Evolutionary conservation across 2,113 vertebrate genomes (phyloP).

Genomic region (Aix galericulata): DNA sequence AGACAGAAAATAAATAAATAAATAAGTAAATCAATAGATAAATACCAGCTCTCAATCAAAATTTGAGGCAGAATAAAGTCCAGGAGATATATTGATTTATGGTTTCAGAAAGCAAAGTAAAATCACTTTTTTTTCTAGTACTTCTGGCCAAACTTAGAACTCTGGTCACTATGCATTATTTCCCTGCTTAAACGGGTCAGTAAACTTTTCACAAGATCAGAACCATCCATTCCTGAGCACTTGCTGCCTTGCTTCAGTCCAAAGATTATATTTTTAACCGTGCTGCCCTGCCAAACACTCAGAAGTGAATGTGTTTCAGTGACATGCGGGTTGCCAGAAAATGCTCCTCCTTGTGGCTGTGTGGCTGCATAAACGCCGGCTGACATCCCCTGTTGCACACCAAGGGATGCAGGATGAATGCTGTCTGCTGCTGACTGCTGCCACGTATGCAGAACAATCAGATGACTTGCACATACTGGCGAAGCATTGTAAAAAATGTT

Average conservation of each 20-base stretch:
- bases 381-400: background rate
- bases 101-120: background rate
- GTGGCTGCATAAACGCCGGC: background rate
- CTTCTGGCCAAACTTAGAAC: background rate
- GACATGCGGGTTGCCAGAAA: background rate
- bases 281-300: background rate
- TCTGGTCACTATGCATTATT: background rate
- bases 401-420: background rate
- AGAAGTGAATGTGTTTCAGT: fast-evolving
- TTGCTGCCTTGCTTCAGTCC: background rate
- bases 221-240: background rate
- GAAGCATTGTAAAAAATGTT: background rate
- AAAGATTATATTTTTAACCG: background rate
- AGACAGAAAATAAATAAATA: background rate
- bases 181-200: background rate
- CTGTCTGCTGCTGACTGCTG: background rate
- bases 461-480: background rate
- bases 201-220: background rate
- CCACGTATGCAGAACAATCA: fast-evolving
- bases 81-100: background rate
- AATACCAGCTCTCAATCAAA: background rate
- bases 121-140: background rate
- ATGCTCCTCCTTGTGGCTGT: background rate
- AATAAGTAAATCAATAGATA: no score
- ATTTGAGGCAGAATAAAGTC: background rate